phyloP scores from a whole-genome alignment of 2,888 invertebrate genomes.

The Sphinx pinastri region DNA sequence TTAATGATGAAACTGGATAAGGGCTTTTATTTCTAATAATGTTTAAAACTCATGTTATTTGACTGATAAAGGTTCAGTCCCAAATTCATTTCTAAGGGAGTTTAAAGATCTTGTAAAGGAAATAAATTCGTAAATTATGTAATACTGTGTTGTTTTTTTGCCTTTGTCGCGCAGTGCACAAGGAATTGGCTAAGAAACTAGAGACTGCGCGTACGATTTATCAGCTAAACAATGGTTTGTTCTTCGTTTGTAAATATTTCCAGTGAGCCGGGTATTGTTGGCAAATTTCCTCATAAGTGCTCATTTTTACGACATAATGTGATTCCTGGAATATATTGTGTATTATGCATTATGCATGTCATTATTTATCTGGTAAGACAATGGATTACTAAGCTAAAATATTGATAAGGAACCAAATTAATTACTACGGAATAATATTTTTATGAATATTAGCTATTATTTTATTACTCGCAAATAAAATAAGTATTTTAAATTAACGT shows the following conservation, averaged over 20 bases:
- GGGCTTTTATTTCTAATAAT: too few species aligned
- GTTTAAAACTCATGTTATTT: too few species aligned
- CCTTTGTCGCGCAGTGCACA: not conserved
- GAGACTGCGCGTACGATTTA: not conserved
- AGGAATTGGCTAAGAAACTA: not conserved
- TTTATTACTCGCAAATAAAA: not conserved
- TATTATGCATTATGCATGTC: too few species aligned
- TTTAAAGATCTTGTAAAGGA: too few species aligned
- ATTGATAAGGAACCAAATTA: too few species aligned
- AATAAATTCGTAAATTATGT: too few species aligned
- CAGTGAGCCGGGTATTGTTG: not conserved
- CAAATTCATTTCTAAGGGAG: too few species aligned
- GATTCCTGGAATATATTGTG: not conserved
- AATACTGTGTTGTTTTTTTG: not conserved
- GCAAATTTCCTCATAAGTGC: not conserved
- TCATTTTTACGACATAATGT: not conserved
- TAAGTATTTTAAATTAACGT: conserved; percentile 10
- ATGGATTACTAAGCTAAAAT: too few species aligned
- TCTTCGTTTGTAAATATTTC: not conserved
- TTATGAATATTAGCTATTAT: not conserved
- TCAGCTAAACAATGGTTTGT: not conserved
- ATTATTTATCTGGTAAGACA: too few species aligned
- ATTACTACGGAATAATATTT: too few species aligned
- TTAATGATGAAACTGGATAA: too few species aligned
- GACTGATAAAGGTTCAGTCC: too few species aligned